Base-by-base conservation (phyloP, 1,140 invertebrate species). In the Anastrepha ludens region DNA sequence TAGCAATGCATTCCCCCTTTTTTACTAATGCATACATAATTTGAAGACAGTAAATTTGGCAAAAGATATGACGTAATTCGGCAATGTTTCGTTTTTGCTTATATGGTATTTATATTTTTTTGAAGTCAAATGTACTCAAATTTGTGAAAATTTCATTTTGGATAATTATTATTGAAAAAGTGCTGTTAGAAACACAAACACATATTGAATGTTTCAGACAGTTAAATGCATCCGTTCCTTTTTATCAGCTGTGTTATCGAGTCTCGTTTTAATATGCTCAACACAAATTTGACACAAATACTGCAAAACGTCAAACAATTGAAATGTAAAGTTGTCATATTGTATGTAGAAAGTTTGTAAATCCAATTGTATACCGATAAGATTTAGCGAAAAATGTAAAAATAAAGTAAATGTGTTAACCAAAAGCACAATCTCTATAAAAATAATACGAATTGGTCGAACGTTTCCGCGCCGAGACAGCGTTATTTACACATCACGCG, bases 331-430 rank as follows among this genome's bases (percentile, higher is more conserved):
- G 17, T 50, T 74, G 44, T 74, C 39, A 74, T 47, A 44, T 50
- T 81, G 7, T 81, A 81, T 81, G 47, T 81, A 47, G 74, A 81
- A 81, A 81, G 47, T 17, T 74, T 47, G 15, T n/a, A 74, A 74
- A 50, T 74, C 70, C 44, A 55, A 81, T 55, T 55, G 47, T 55
- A 29, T 55, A 81, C 70, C 17, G 47, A 81, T 55, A 81, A 81
- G 15, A 41, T 74, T 41, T 74, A 74, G 39, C 44, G 44, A 74
- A 74, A 81, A 55, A 11, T 81, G 2, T 81, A 55, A 29, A 81
- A 58, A 17, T 58, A 11, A 81, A 81, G 47, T 20, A 55, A 58
- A 81, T 81, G 74, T 17, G 55, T 50, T 7, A 55, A 81, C 7
- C 11, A 81, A 58, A 81, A 81, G 17, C 55, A 29, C 13, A 58